Conservation (phyloP, 2,797 vertebrate genomes). For the Parotocinclus haroldoi region DNA sequence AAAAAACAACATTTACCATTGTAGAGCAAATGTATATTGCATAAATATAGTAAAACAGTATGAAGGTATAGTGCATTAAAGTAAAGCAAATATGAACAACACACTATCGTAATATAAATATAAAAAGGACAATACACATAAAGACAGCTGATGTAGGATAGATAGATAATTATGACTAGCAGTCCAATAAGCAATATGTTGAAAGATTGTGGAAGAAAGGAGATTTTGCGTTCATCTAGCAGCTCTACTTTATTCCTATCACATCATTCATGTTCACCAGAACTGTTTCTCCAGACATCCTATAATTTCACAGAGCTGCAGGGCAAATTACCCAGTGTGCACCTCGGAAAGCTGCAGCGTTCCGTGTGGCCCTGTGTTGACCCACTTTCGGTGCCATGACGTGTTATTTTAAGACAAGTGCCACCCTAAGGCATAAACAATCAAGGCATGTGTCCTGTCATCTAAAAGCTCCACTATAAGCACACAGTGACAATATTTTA, state of each 20-base stretch:
- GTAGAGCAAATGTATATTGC: too few relatives aligned
- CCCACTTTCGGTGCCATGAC: constrained; percentile 59
- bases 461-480: not conserved
- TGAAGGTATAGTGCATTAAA: too few relatives aligned
- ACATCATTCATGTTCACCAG: constrained; percentile 3
- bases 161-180: too few relatives aligned
- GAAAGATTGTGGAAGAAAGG: not conserved
- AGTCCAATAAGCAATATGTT: not conserved
- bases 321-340: constrained; percentile 62
- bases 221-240: not conserved
- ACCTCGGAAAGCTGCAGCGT: constrained; percentile 50
- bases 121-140: too few relatives aligned
- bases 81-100: too few relatives aligned
- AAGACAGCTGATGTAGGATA: too few relatives aligned
- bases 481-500: not conserved
- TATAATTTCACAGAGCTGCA: constrained; percentile 17
- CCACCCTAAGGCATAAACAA: constrained; percentile 20
- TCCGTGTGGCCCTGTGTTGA: constrained; percentile 54
- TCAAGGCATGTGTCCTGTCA: not conserved
- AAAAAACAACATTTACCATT: too few relatives aligned
- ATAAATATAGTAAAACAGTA: too few relatives aligned
- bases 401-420: constrained; percentile 62
- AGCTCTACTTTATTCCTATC: not conserved
- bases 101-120: too few relatives aligned
- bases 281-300: constrained; percentile 1